phyloP scores from a whole-genome alignment of 2,888 invertebrate species.

The Atethmia centrago region DNA sequence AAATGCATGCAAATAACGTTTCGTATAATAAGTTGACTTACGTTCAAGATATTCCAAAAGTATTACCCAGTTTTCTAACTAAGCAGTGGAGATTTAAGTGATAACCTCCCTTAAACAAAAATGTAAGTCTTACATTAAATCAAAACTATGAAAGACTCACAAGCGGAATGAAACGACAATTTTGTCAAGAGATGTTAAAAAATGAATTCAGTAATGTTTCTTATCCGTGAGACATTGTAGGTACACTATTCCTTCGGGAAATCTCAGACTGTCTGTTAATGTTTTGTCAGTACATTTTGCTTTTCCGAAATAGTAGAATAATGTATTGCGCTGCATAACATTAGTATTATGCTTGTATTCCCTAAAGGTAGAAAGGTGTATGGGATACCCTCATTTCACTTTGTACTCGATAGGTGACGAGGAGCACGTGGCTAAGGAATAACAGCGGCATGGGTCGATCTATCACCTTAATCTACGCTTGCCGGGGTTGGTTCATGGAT shows the following conservation, averaged over 20 bases:
- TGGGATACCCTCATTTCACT: background rate
- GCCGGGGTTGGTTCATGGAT: too few species aligned
- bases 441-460: too few species aligned
- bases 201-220: slow-evolving; percentile 37
- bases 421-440: too few species aligned
- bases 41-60: background rate
- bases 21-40: background rate
- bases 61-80: background rate
- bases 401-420: too few species aligned
- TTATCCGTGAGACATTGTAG: slow-evolving; percentile 34
- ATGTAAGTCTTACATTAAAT: slow-evolving; percentile 6
- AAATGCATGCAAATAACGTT: background rate
- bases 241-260: slow-evolving; percentile 52
- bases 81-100: background rate
- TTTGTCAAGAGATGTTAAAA: slow-evolving; percentile 8
- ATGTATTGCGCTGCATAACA: slow-evolving; percentile 20
- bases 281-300: slow-evolving; percentile 28
- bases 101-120: too few species aligned
- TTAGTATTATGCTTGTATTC: background rate
- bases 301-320: slow-evolving; percentile 27
- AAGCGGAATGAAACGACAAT: background rate
- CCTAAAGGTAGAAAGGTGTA: background rate
- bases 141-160: background rate
- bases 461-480: too few species aligned
- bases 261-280: slow-evolving; percentile 50